Base-by-base conservation (phyloP, 2,797 vertebrate species). In the Discoglossus pictus region DNA sequence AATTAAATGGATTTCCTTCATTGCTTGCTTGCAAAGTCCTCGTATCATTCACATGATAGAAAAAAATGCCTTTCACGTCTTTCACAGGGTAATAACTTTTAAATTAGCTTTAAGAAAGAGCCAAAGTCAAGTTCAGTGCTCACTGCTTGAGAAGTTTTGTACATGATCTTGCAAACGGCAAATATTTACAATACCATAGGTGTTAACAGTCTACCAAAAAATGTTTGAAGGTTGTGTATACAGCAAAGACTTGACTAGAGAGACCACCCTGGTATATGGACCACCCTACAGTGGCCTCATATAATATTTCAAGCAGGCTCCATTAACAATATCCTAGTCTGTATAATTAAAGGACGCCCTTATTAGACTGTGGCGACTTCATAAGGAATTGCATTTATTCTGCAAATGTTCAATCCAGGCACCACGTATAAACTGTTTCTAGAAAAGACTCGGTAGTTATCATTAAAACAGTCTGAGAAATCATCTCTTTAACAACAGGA, bases 131-230 rank as follows among this genome's bases (percentile, higher is more conserved):
- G 86, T 87, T 81, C 84, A 88, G 84, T 87, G 87, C 89, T 84
- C 85, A 81, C 85, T 87, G 87, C 86, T 87, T 88, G 89, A 87
- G 82, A 79, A 84, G 83, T 79, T 85, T 87, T 90, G 90, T 88
- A 89, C 87, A 89, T 87, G 86, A 87, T 89, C 88, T 89, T 87
- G 87, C 87, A 89, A 89, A 89, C 85, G 87, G 87, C 87, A 91
- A 91, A 90, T 90, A 89, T 91, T 91, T 91, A 91, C 86, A 87
- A 88, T 87, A 91, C 89, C 88, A 88, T 88, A 90, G 88, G 89
- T 90, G 88, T 90, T 89, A 91, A 90, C 87, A 86, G 87, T 87
- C 88, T 90, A 87, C 89, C 88, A 89, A 86, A 55, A 88, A 89
- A 88, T 89, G 87, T 91, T 90, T 91, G 88, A 90, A 87, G 87